Conservation (phyloP, 64 coral and sea anemone genomes). For the Porites australiensis region DNA sequence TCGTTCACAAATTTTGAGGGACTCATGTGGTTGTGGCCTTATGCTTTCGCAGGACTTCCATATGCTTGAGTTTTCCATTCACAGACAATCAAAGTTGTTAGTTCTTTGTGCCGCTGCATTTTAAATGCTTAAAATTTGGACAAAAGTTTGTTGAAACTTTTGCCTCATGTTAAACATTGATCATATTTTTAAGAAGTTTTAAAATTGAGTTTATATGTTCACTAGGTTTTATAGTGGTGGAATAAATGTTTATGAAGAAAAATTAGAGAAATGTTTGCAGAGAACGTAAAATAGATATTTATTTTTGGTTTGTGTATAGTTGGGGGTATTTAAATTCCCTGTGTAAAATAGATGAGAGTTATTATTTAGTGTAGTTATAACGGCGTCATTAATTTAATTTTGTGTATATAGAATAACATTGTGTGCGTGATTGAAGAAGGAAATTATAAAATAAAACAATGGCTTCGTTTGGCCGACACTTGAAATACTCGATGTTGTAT, state of each 20-base stretch:
- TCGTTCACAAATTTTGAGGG: no score
- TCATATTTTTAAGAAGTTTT: background rate
- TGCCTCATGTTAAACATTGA: background rate
- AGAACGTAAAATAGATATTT: constrained; percentile 48
- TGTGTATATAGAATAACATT: background rate
- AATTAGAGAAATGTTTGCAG: background rate
- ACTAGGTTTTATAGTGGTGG: no score
- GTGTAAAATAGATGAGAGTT: constrained; percentile 8
- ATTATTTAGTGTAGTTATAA: constrained; percentile 12
- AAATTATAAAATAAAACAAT: constrained; percentile 29
- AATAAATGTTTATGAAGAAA: background rate
- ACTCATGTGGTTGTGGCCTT: no score
- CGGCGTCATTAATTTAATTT: background rate
- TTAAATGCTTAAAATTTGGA: background rate
- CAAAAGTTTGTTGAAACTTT: background rate
- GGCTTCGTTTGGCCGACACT: background rate
- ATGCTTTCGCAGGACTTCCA: background rate
- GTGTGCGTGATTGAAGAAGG: background rate
- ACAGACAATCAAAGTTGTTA: background rate
- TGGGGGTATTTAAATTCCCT: constrained; percentile 1
- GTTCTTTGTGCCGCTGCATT: background rate
- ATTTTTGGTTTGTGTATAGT: constrained; percentile 29
- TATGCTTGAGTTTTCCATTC: background rate
- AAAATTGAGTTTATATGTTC: background rate
- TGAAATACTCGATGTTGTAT: background rate